phyloP scores from a whole-genome alignment of 23 tunicate genomes.

The Trididemnum nubilum region DNA sequence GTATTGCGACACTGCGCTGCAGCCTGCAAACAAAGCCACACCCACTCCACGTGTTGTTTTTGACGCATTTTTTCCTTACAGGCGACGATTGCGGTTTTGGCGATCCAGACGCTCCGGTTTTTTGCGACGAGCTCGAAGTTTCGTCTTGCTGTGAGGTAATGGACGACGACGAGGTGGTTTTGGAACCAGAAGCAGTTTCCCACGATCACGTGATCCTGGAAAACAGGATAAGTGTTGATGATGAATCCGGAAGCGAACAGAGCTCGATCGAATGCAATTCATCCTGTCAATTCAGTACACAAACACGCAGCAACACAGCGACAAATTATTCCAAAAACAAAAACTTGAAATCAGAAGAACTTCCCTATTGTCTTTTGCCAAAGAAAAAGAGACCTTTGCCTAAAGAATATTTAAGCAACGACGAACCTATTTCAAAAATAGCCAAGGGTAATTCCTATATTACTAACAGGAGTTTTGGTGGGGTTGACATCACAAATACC shows the following conservation, averaged over 20 bases:
- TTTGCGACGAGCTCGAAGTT: conserved; percentile 58
- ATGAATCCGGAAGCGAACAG: not conserved
- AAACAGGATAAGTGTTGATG: not conserved
- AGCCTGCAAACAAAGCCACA: too few species aligned
- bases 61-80: too few species aligned
- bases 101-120: conserved; percentile 21
- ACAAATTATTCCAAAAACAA: not conserved
- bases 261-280: not conserved
- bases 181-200: not conserved
- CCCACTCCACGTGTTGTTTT: too few species aligned
- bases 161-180: not conserved
- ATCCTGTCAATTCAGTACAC: not conserved
- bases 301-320: not conserved
- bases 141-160: conserved; percentile 58
- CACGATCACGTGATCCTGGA: conserved; percentile 5
- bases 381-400: conserved; percentile 91
- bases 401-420: conserved; percentile 46
- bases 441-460: not conserved
- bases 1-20: too few species aligned
- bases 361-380: conserved; percentile 44
- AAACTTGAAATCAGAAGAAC: conserved; percentile 23
- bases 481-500: not conserved
- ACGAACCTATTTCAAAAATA: not conserved
- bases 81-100: too few species aligned
- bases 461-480: not conserved